Evolutionary conservation across 2,113 vertebrate species (phyloP).

Genomic region (Peromyscus leucopus): DNA sequence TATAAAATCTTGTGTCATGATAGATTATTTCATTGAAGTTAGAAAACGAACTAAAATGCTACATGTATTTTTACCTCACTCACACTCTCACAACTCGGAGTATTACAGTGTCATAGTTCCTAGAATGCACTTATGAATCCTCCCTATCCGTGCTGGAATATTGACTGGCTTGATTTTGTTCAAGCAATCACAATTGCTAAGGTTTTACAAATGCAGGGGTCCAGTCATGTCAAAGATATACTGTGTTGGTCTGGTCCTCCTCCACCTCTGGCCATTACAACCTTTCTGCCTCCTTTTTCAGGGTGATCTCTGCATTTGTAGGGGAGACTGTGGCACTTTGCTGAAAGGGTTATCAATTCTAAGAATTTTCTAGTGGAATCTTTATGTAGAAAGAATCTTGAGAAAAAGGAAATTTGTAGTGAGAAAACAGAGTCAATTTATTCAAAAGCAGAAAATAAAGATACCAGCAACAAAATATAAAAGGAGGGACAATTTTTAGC

Average conservation of each 20-base stretch:
- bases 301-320: neutral
- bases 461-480: neutral
- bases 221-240: no score
- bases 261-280: no score
- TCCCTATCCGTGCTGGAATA: neutral
- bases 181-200: neutral
- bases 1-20: neutral
- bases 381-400: neutral
- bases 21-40: slow-evolving; percentile 40
- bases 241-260: neutral
- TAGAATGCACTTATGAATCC: neutral
- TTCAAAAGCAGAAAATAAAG: neutral
- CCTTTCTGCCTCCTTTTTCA: neutral
- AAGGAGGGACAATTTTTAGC: neutral
- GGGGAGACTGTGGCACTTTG: neutral
- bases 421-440: neutral
- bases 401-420: slow-evolving; percentile 2
- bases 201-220: neutral
- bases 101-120: neutral
- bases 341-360: neutral
- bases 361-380: neutral
- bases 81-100: neutral
- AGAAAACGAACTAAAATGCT: slow-evolving; percentile 38
- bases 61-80: neutral
- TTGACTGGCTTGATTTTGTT: no score